Base-by-base conservation (phyloP, 1,140 invertebrate genomes). In the Cyclargus thomasi region DNA sequence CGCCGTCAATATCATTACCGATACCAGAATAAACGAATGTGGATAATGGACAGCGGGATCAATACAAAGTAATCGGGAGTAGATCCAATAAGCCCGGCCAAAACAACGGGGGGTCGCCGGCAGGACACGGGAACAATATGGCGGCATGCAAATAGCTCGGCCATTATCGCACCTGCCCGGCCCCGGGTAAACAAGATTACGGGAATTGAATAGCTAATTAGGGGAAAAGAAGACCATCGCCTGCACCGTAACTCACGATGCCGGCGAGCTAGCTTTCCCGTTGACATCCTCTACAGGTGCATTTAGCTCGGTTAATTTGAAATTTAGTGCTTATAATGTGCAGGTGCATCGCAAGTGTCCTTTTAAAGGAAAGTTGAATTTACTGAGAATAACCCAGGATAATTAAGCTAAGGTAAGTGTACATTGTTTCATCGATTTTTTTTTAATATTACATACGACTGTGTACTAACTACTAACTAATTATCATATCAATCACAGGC, bases 161-260 rank as follows among this genome's bases (percentile, higher is more conserved):
- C 87, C 85, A 90, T 90, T 90, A 90, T 90, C 87, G 85, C 87
- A 90, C 85, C 87, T 90, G 87, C 83, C 77, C 87, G 86, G 83
- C 75, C 77, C 80, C 82, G 81, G 83, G 86, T 86, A 87, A 88
- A 88, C 87, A 90, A 88, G 85, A 88, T 88, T 88, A 90, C 86
- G 87, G 80, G 86, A 85, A 88, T 85, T 85, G 86, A 88, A 88
- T 90, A 82, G 85, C 86, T 90, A 88, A 90, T 90, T 90, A 87
- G 85, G 78, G 85, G 77, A 87, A 90, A 88, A 87, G 83, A 88
- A 86, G 85, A 81, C 76, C 74, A 88, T 81, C 84, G 84, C 86
- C 83, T 83, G 77, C 71, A 72, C 87, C 79, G 88, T 90, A 90
- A 88, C 88, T 90, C 82, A 90, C 85, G 79, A 84, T 79, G 83